Conservation (phyloP, 2,888 invertebrate species). For the Hyppa rectilinea region DNA sequence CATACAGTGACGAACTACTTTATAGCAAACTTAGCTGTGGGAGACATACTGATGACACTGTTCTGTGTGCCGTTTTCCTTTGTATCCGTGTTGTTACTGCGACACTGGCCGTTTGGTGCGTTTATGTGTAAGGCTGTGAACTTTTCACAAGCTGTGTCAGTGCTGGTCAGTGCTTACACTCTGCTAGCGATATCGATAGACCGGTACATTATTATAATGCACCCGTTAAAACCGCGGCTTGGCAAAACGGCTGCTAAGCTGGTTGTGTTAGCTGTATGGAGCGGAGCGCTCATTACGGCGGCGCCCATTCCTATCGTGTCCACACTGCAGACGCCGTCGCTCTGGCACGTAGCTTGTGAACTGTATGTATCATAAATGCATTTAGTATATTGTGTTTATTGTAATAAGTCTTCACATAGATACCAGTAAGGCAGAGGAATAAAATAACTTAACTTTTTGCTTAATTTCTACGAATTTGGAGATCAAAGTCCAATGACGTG, state of each 20-base stretch:
- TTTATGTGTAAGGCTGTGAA: conserved; percentile 95
- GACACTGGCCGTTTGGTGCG: conserved; percentile 97
- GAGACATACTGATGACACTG: conserved; percentile 97
- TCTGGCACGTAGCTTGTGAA: conserved; percentile 92
- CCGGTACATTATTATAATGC: conserved; percentile 97
- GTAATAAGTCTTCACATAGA: neutral
- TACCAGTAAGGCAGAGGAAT: neutral
- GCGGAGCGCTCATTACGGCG: conserved; percentile 94
- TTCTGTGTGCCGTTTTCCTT: conserved; percentile 98
- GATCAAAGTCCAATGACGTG: neutral
- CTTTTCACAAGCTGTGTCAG: conserved; percentile 95
- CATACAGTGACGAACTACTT: conserved; percentile 98
- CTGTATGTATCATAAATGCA: conserved; percentile 87
- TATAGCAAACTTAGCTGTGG: conserved; percentile 96
- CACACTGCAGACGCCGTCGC: conserved; percentile 91
- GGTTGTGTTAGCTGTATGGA: conserved; percentile 94
- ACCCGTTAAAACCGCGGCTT: conserved; percentile 95
- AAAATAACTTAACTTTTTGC: neutral
- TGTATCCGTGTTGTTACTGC: conserved; percentile 94
- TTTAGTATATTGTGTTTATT: neutral
- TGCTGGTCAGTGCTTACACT: conserved; percentile 96
- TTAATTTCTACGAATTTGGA: conserved; percentile 2
- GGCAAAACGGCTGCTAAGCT: conserved; percentile 93
- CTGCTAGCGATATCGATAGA: conserved; percentile 97
- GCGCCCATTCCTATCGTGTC: conserved; percentile 95